Evolutionary conservation across 2,113 vertebrate genomes (phyloP).

Genomic region (Poeciliopsis occidentalis): DNA sequence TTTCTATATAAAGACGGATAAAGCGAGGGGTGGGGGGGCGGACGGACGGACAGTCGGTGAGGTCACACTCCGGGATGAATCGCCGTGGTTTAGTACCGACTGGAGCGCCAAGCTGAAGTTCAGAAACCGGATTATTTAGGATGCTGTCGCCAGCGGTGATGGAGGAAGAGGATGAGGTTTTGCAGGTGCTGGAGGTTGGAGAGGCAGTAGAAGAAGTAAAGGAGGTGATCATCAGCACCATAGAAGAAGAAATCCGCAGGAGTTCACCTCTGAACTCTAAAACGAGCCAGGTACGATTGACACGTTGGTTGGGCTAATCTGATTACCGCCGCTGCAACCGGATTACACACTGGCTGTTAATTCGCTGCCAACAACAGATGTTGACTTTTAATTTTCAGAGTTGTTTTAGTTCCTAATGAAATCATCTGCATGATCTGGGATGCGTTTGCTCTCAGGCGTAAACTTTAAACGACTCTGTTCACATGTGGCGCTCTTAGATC

Average conservation of each 20-base stretch:
- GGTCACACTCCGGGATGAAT: constrained; percentile 39
- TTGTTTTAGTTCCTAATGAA: constrained; percentile 9
- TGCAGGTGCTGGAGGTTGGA: constrained; percentile 31
- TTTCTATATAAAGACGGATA: constrained; percentile 67
- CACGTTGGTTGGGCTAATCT: no score
- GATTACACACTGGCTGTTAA: not conserved
- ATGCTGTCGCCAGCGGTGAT: constrained; percentile 33
- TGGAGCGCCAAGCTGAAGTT: constrained; percentile 18
- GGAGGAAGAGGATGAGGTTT: constrained; percentile 55
- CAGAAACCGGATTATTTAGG: not conserved
- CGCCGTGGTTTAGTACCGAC: not conserved
- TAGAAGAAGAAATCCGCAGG: constrained; percentile 42
- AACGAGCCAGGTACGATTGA: constrained; percentile 60
- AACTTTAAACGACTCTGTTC: not conserved
- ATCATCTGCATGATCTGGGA: constrained; percentile 7
- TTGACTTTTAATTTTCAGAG: not conserved
- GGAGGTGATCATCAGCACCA: constrained; percentile 58
- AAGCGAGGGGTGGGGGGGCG: constrained; percentile 23
- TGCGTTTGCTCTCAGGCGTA: not conserved
- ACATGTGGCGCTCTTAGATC: not conserved
- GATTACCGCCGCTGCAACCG: not conserved
- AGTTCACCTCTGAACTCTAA: constrained; percentile 33
- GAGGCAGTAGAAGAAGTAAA: constrained; percentile 41
- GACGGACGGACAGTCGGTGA: constrained; percentile 33
- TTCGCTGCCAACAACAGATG: not conserved